phyloP scores from a whole-genome alignment of 2,113 vertebrate species.

The Gopherus flavomarginatus region DNA sequence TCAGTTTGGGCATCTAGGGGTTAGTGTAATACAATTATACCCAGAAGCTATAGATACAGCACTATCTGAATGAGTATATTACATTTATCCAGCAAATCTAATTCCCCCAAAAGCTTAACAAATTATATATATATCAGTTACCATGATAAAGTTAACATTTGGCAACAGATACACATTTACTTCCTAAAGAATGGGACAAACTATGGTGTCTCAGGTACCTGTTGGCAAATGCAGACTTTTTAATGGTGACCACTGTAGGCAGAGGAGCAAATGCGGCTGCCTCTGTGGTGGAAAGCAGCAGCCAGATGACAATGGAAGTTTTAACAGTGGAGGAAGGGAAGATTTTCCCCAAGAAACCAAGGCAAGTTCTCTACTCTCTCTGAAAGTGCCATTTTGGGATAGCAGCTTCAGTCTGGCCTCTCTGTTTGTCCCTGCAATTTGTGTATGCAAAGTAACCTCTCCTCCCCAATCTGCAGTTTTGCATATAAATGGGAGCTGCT shows the following conservation, averaged over 20 bases:
- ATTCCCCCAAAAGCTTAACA: neutral
- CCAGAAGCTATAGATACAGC: neutral
- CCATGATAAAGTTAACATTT: neutral
- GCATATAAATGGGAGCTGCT: neutral
- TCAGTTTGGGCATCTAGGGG: neutral
- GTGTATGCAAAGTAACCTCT: neutral
- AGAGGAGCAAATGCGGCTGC: neutral
- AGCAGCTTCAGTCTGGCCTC: neutral
- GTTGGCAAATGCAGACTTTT: neutral
- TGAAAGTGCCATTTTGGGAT: slow-evolving; percentile 7
- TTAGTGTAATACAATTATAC: neutral
- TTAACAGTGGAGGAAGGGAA: neutral
- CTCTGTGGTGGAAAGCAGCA: neutral
- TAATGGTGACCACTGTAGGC: neutral
- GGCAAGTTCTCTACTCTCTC: neutral
- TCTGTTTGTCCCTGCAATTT: neutral
- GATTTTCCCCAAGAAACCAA: neutral
- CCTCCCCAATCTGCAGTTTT: neutral
- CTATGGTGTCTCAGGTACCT: neutral
- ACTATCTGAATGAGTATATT: neutral
- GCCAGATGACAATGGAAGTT: neutral
- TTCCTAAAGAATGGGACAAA: neutral
- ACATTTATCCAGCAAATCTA: neutral
- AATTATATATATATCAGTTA: neutral
- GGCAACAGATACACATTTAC: neutral